phyloP scores from a whole-genome alignment of 2,888 invertebrate genomes.

The Tribolium freemani region DNA sequence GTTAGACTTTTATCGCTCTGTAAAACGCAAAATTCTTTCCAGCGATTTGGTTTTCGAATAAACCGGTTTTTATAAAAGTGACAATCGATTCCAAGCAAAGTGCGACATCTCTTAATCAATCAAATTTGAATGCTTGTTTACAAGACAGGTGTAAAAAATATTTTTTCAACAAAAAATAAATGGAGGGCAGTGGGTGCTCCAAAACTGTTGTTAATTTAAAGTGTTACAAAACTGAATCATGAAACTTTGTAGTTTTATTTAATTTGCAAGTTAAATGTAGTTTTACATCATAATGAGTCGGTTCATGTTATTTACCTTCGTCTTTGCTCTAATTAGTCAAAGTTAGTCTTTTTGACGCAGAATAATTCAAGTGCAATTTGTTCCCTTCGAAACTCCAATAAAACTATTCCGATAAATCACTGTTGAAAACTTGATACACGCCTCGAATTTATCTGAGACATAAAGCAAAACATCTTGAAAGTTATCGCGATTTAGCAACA shows the following conservation, averaged over 20 bases:
- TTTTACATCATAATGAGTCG: conserved; percentile 45
- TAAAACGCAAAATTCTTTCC: neutral
- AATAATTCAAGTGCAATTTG: conserved; percentile 31
- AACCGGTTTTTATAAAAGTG: neutral
- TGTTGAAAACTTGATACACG: conserved; percentile 38
- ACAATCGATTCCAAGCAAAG: neutral
- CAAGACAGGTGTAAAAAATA: no score
- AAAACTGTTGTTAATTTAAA: conserved; percentile 30
- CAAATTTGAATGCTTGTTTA: no score
- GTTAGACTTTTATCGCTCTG: neutral
- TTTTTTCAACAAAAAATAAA: no score
- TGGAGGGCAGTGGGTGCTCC: no score
- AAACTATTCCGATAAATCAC: conserved; percentile 38
- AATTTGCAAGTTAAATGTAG: conserved; percentile 45
- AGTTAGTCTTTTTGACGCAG: conserved; percentile 12
- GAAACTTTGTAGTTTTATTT: conserved; percentile 42
- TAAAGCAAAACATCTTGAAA: neutral
- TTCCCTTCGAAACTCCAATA: neutral
- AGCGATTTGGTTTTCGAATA: neutral
- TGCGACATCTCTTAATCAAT: no score
- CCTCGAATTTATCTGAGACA: conserved; percentile 1
- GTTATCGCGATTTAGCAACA: neutral
- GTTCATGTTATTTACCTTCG: conserved; percentile 34
- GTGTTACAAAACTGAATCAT: conserved; percentile 32
- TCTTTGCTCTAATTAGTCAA: conserved; percentile 25